Evolutionary conservation across 1,140 invertebrate species (phyloP).

Genomic region (Drosophila equinoxialis): DNA sequence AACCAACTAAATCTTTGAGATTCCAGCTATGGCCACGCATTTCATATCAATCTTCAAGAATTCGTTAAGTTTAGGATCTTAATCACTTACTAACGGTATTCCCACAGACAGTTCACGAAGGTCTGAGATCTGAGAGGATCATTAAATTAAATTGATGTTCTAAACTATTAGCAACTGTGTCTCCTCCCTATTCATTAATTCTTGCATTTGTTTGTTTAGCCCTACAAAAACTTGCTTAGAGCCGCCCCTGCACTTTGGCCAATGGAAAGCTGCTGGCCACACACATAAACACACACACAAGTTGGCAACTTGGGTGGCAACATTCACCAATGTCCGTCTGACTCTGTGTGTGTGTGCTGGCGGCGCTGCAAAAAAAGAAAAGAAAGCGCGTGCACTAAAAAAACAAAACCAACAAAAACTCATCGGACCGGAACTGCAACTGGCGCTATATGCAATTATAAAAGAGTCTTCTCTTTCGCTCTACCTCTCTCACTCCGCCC

Average conservation of each 20-base stretch:
- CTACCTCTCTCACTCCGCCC: neutral
- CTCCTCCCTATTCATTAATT: neutral
- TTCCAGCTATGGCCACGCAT: too few relatives aligned
- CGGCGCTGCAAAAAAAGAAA: constrained; percentile 76
- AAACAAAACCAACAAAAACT: constrained; percentile 44
- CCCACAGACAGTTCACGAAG: neutral
- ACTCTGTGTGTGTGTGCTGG: constrained; percentile 24
- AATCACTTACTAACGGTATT: too few relatives aligned
- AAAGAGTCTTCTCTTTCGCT: constrained; percentile 23
- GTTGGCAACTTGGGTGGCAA: constrained; percentile 78
- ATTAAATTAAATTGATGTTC: neutral
- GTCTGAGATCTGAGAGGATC: neutral
- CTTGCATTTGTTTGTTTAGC: neutral
- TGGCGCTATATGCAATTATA: constrained; percentile 81
- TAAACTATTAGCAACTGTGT: constrained; percentile 1
- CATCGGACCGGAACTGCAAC: constrained; percentile 78
- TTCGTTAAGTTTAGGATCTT: too few relatives aligned
- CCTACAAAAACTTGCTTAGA: neutral
- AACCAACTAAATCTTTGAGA: too few relatives aligned
- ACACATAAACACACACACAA: constrained; percentile 33
- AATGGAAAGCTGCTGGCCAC: constrained; percentile 41
- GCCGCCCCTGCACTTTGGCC: constrained; percentile 57
- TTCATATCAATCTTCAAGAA: too few relatives aligned
- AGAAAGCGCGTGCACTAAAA: constrained; percentile 76
- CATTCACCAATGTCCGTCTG: constrained; percentile 67